These are phyloP conservation scores for Acrocephalus scirpaceus DNA, from an alignment of 2,797 vertebrate genomes.

Conservation along the genomic window DNA sequence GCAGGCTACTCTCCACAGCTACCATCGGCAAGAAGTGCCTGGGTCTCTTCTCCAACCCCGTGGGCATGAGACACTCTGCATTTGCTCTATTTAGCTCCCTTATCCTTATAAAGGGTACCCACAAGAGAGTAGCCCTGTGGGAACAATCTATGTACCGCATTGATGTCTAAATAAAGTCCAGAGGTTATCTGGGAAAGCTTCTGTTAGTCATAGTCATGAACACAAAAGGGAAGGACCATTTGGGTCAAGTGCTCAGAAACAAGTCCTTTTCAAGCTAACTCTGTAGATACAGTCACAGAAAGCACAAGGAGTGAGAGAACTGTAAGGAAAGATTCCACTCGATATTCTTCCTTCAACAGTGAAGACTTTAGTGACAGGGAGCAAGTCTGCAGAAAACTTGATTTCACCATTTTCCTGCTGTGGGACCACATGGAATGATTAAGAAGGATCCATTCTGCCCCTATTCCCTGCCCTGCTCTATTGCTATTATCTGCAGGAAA, in stretches of 20 bases:
- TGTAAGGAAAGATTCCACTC: background rate
- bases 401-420: background rate
- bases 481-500: background rate
- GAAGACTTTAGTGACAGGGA: background rate
- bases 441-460: background rate
- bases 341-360: background rate
- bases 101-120: background rate
- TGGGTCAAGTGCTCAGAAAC: background rate
- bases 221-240: background rate
- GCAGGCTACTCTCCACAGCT: background rate
- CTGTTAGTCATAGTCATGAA: fast-evolving
- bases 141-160: background rate
- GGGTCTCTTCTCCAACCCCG: background rate
- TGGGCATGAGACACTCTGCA: background rate
- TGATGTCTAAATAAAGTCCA: background rate
- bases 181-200: background rate
- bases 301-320: background rate
- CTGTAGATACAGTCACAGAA: background rate
- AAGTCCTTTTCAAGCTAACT: background rate
- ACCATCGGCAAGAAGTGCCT: background rate
- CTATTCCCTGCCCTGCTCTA: background rate
- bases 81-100: background rate
- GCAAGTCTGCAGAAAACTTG: background rate
- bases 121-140: background rate
- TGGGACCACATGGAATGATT: background rate